phyloP scores from a whole-genome alignment of 2,797 vertebrate genomes.

The Valencia hispanica region DNA sequence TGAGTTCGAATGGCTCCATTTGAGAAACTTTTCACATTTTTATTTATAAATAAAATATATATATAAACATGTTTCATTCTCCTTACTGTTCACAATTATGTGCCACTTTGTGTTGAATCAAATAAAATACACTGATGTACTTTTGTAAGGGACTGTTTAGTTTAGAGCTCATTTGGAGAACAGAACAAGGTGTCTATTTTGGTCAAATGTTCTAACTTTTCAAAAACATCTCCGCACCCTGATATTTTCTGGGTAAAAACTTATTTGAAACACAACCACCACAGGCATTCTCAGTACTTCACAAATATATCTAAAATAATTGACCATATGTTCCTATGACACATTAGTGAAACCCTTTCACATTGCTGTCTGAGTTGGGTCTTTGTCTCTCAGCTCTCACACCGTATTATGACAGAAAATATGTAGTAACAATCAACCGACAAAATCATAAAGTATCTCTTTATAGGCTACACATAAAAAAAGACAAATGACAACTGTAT shows the following conservation, averaged over 20 bases:
- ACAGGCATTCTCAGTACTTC: neutral
- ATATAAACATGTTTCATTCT: too few species aligned
- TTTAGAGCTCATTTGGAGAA: neutral
- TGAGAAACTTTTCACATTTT: too few species aligned
- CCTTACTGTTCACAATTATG: too few species aligned
- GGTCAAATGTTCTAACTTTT: neutral
- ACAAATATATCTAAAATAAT: neutral
- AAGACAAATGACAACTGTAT: neutral
- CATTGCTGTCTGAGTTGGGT: neutral
- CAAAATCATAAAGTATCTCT: neutral
- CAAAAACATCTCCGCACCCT: neutral
- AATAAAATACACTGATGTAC: too few species aligned
- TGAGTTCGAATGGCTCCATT: too few species aligned
- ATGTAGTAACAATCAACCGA: neutral
- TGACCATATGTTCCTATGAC: constrained; percentile 16
- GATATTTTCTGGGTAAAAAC: too few species aligned
- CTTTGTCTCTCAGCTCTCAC: neutral
- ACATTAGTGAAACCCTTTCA: neutral
- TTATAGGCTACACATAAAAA: neutral
- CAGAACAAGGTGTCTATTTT: neutral
- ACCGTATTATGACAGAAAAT: neutral
- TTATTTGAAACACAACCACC: too few species aligned
- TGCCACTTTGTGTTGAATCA: too few species aligned
- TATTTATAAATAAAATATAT: too few species aligned
- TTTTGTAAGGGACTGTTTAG: too few species aligned